A percentile compares a stretch with the other conserved stretches of the same genome.
These are phyloP conservation scores for Gastrophysa polygoni DNA, from an alignment of 2,888 invertebrate genomes.

Conservation along the genomic window DNA sequence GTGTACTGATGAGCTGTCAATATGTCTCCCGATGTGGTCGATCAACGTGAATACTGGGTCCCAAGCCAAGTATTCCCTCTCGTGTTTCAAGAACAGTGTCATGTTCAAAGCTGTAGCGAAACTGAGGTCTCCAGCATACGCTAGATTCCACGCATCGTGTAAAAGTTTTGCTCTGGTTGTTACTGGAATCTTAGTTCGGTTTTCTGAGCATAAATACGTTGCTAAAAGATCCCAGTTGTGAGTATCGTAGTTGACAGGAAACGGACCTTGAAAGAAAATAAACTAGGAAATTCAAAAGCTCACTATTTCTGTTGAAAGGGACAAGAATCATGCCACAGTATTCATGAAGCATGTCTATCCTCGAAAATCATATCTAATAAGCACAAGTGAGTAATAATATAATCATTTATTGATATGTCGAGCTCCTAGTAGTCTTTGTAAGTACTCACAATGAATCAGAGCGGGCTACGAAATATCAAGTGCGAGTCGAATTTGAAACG, in stretches of 20 bases:
- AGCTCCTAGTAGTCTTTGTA: too few relatives aligned
- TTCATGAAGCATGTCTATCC: too few relatives aligned
- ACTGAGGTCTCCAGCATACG: slow-evolving; percentile 73
- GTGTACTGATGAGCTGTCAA: slow-evolving; percentile 69
- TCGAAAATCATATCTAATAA: too few relatives aligned
- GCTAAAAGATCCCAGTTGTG: slow-evolving; percentile 79
- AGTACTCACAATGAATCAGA: too few relatives aligned
- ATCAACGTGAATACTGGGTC: slow-evolving; percentile 83
- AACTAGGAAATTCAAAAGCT: background rate
- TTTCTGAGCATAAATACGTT: slow-evolving; percentile 65
- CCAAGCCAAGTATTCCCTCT: slow-evolving; percentile 79
- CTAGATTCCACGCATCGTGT: slow-evolving; percentile 80
- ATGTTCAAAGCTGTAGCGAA: slow-evolving; percentile 79
- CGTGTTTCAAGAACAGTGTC: slow-evolving; percentile 76
- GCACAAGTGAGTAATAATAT: too few relatives aligned
- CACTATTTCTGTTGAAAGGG: too few relatives aligned
- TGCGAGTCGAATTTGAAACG: too few relatives aligned
- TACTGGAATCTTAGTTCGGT: slow-evolving; percentile 67
- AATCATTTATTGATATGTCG: too few relatives aligned
- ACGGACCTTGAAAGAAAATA: slow-evolving; percentile 65
- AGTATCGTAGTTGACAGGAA: slow-evolving; percentile 81
- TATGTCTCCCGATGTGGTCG: slow-evolving; percentile 78
- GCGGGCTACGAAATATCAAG: too few relatives aligned
- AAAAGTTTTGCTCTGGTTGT: slow-evolving; percentile 76
- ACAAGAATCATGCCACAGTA: too few relatives aligned